Evolutionary conservation across 2,113 vertebrate genomes (phyloP).

Genomic region (Crotalus horridus): DNA sequence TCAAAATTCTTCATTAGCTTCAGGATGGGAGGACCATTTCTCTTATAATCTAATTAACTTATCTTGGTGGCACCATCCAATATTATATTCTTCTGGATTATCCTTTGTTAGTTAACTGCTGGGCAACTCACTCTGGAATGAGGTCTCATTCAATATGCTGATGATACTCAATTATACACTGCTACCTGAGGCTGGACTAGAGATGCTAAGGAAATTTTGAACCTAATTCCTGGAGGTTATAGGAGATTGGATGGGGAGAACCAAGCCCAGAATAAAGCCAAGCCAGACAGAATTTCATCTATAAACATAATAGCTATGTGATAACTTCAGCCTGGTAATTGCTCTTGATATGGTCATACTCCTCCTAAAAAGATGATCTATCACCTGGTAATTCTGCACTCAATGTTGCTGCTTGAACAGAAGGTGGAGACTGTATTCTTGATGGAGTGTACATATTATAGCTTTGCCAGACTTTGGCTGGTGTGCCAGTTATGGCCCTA

Average conservation of each 20-base stretch:
- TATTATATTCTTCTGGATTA: not conserved
- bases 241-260: not conserved
- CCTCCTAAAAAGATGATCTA: not conserved
- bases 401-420: not conserved
- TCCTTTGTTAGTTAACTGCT: not conserved
- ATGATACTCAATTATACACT: not conserved
- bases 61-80: not conserved
- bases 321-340: not conserved
- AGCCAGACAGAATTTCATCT: not conserved
- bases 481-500: not conserved
- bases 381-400: not conserved
- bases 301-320: not conserved
- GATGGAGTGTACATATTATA: not conserved
- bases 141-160: not conserved
- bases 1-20: not conserved
- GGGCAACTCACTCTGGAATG: not conserved
- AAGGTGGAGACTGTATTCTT: not conserved
- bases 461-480: not conserved
- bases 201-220: not conserved
- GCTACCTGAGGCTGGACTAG: not conserved
- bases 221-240: not conserved
- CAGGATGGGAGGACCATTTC: not conserved
- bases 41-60: not conserved
- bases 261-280: not conserved
- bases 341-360: not conserved